Base-by-base conservation (phyloP, 2,113 vertebrate species). In the Myocastor coypus region DNA sequence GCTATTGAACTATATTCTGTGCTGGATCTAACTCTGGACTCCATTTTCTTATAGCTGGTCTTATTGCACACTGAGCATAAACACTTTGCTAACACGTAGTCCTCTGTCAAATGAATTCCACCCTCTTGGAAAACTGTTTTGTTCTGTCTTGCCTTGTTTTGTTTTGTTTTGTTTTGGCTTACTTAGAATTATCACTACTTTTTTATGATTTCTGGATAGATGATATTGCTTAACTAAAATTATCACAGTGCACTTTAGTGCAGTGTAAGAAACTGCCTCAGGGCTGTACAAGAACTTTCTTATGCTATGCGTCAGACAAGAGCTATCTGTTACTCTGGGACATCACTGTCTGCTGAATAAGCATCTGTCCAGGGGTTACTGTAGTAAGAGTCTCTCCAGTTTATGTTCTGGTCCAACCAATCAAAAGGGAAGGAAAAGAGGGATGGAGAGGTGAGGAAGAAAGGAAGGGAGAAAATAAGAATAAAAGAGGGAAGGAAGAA, bases 241-340 rank as follows among this genome's bases (percentile, higher is more conserved):
- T 69, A 88, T 66, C 87, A 95, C 97, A 98, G 91, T 97, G 96
- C 97, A 94, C 50, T 32, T 46, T 50, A 34, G 34, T 66, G 30
- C 30, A 50, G 19, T 85, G 5, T 42, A 30, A 46, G 40, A 85
- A 42, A 63, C 42, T 40, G 13, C 24, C 24, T 83, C 22, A 17
- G 55, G 12, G 24, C 6, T 28, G 3, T 61, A 61, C 7, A 99
- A 98, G 98, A 98, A 98, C 96, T 97, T 98, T 94, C 96, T 98
- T 97, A 88, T 87, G 73, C 91, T 96, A 82, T 92, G 92, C 94
- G 92, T 96, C 96, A 92, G 87, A 98, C 97, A 97, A 98, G 96
- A 98, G 96, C 94, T 94, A 83, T 97, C 97, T 97, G 93, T 98
- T 99, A 42, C 97, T 98, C 98, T 99, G 98, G 97, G 75, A 77